Conservation (phyloP, 64 coral and sea anemone species). For the Pocillopora damicornis region DNA sequence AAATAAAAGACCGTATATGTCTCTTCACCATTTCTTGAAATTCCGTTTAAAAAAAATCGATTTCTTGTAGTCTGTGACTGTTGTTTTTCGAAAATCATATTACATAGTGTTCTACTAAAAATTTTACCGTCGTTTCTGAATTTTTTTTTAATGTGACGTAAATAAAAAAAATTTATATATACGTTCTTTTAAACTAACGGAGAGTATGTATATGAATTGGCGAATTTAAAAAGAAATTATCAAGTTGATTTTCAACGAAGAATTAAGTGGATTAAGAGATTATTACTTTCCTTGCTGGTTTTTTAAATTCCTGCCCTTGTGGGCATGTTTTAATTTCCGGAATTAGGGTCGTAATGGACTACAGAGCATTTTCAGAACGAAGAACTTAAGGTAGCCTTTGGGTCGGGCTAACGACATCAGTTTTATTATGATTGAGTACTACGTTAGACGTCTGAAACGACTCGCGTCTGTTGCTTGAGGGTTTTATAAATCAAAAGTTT, state of each 20-base stretch:
- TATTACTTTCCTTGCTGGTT: background rate
- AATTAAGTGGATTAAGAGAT: background rate
- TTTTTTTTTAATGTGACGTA: background rate
- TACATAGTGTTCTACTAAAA: too few relatives aligned
- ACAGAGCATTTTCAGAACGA: background rate
- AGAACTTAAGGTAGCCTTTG: background rate
- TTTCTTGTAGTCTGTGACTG: too few relatives aligned
- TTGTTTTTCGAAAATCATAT: too few relatives aligned
- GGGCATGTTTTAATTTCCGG: constrained; percentile 46
- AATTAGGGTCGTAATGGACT: background rate
- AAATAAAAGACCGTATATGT: background rate
- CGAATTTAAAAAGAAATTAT: background rate
- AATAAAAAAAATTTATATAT: background rate
- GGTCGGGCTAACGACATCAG: background rate
- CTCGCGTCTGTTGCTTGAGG: background rate
- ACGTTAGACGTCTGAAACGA: background rate
- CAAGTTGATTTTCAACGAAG: background rate
- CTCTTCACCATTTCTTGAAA: background rate
- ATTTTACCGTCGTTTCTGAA: too few relatives aligned
- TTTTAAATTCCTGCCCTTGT: constrained; percentile 5
- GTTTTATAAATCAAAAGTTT: background rate
- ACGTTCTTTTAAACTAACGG: background rate
- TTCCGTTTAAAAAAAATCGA: too few relatives aligned
- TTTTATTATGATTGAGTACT: background rate
- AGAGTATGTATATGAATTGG: background rate